Evolutionary conservation across 2,888 invertebrate genomes (phyloP), one percentile per base, ranked within the genome.

Genomic region (Morpho helenor): DNA sequence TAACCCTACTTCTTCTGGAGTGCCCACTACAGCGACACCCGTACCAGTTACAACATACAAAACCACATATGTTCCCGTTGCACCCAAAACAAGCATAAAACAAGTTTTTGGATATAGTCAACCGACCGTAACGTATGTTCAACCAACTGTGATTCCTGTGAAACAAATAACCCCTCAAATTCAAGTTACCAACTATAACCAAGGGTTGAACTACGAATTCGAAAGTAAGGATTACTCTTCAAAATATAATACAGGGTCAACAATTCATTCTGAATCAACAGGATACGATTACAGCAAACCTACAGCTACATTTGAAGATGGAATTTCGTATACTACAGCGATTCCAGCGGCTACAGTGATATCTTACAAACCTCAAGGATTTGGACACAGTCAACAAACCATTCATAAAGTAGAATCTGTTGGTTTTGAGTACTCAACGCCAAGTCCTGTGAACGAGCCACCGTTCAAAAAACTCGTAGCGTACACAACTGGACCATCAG

Each of bases 61-160:
- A 72, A 86, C 87, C 22, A 80, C 84, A 0, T 87, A 76, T 57
- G 77, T 87, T 0, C 82, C 87, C 43, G 76, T 83, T 73, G 74
- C 73, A 41, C 88, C 90, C 8, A 89, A 77, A 64, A 79, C 84
- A 1, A 85, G 76, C 60, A 72, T 90, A 3, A 87, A 86, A 63
- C 84, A 91, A 77, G 72, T 91, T 62, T 90, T 91, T 49, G 86
- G 87, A 8, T 80, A 81, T 57, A 74, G 86, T 44, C 88, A 87
- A 66, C 88, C 91, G 7, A 77, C 83, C 43, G 75, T 91, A 1
- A 87, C 91, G 2, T 82, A 79, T 47, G 86, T 90, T 4, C 86
- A 87, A 69, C 87, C 88, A 2, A 76, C 82, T 2, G 71, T 79
- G 8, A 70, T 84, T 10, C 71, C 81, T 42, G 73, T 84, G 0